These are phyloP conservation scores for Scolopax rusticola DNA, from an alignment of 2,797 vertebrate genomes.

Conservation along the genomic window DNA sequence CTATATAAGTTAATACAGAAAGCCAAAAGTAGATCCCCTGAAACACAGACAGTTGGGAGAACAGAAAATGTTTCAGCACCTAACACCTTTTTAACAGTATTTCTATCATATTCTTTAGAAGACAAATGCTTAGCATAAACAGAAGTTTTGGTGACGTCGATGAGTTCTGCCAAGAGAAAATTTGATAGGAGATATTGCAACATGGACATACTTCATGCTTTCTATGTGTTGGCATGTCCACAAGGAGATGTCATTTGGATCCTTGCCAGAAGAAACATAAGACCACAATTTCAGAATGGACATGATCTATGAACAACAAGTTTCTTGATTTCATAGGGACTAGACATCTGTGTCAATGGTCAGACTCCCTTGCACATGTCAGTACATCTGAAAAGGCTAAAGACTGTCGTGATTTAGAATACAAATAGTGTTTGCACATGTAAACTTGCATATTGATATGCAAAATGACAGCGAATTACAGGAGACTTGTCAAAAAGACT, in stretches of 20 bases:
- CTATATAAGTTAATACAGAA: not conserved
- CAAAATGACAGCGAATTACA: not conserved
- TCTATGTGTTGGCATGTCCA: not conserved
- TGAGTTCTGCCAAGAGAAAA: not conserved
- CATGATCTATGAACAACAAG: not conserved
- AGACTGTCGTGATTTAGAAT: not conserved
- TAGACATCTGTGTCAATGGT: not conserved
- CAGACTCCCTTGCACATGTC: not conserved
- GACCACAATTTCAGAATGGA: conserved; percentile 15
- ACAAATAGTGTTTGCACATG: not conserved
- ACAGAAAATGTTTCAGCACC: not conserved
- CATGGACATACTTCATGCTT: not conserved
- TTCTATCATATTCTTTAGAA: not conserved
- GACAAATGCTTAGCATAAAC: not conserved
- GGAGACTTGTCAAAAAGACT: not conserved
- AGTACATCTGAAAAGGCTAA: not conserved
- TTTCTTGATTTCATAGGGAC: conserved; percentile 5
- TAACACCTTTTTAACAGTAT: not conserved
- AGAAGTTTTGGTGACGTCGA: not conserved
- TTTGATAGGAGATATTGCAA: not conserved
- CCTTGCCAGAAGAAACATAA: conserved; percentile 35
- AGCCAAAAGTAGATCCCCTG: not conserved
- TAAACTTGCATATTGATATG: not conserved
- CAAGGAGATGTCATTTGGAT: not conserved
- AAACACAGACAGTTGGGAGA: not conserved